Evolutionary conservation across 2,113 vertebrate species (phyloP).

Genomic region (Podilymbus podiceps): DNA sequence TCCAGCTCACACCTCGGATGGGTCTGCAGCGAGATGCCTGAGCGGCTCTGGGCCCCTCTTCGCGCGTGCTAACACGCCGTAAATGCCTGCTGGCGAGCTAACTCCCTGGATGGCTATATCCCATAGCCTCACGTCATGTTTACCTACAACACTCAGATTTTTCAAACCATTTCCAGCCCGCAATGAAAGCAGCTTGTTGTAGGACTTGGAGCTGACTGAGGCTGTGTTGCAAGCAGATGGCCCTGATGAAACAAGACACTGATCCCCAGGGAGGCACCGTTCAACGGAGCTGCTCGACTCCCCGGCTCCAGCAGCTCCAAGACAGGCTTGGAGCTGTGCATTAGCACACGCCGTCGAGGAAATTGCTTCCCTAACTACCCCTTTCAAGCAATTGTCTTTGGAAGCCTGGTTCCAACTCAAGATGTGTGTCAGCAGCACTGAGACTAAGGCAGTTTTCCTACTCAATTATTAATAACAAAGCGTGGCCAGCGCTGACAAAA

Average conservation of each 20-base stretch:
- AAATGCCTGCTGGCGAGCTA: not conserved
- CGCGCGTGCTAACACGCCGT: not conserved
- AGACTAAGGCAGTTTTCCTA: not conserved
- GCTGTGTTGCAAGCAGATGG: conserved; percentile 39
- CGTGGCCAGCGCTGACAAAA: not conserved
- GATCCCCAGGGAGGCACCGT: conserved; percentile 18
- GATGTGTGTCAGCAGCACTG: not conserved
- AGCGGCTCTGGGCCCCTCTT: not conserved
- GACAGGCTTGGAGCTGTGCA: not conserved
- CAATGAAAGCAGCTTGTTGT: conserved; percentile 15
- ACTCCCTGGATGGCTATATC: not conserved
- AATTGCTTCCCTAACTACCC: not conserved
- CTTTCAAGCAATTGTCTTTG: not conserved
- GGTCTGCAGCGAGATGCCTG: not conserved
- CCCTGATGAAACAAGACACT: conserved; percentile 28
- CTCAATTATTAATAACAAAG: not conserved
- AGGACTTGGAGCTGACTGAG: not conserved
- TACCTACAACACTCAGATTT: not conserved
- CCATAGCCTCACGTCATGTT: not conserved
- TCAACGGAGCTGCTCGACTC: not conserved
- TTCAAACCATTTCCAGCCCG: conserved; percentile 8
- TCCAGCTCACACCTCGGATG: not conserved
- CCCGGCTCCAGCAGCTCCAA: not conserved
- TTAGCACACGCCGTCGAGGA: not conserved
- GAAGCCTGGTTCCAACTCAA: not conserved